Percentiles rank a stretch among this genome's conserved stretches.
phyloP scores from a whole-genome alignment of 2,888 invertebrate species.

The Philereme transversata region DNA sequence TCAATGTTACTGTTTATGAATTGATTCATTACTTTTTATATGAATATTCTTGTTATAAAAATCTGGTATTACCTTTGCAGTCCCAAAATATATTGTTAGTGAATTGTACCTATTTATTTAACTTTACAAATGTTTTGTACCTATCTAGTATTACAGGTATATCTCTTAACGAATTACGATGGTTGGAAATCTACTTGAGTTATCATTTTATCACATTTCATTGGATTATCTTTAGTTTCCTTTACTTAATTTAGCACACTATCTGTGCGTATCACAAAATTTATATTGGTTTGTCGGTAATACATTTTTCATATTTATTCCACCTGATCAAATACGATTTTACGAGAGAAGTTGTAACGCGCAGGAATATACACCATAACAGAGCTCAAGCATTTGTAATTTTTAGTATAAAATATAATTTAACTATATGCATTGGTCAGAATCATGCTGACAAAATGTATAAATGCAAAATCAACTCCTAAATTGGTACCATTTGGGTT shows the following conservation, averaged over 20 bases:
- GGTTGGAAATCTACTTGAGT: neutral
- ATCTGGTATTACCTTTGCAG: slow-evolving; percentile 16
- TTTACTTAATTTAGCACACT: neutral
- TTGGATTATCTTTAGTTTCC: neutral
- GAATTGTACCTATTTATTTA: slow-evolving; percentile 19
- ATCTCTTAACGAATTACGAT: neutral
- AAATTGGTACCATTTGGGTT: too few relatives aligned
- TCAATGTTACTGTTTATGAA: slow-evolving; percentile 27
- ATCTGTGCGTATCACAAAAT: neutral
- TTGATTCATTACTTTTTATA: slow-evolving; percentile 34
- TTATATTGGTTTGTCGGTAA: too few relatives aligned
- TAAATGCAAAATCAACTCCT: too few relatives aligned
- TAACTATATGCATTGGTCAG: too few relatives aligned
- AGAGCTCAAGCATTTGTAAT: too few relatives aligned
- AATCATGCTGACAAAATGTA: too few relatives aligned
- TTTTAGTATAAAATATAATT: too few relatives aligned
- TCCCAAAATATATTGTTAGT: slow-evolving; percentile 33
- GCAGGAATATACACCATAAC: too few relatives aligned
- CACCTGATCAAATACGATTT: too few relatives aligned
- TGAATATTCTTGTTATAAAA: slow-evolving; percentile 25
- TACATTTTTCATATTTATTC: too few relatives aligned
- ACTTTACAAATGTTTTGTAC: slow-evolving; percentile 24
- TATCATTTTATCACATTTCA: neutral
- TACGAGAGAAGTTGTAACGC: too few relatives aligned
- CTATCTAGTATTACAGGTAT: slow-evolving; percentile 6